Evolutionary conservation across 1,140 invertebrate genomes (phyloP), one percentile per base, ranked within the genome.

Genomic region (Parasteatoda tepidariorum): DNA sequence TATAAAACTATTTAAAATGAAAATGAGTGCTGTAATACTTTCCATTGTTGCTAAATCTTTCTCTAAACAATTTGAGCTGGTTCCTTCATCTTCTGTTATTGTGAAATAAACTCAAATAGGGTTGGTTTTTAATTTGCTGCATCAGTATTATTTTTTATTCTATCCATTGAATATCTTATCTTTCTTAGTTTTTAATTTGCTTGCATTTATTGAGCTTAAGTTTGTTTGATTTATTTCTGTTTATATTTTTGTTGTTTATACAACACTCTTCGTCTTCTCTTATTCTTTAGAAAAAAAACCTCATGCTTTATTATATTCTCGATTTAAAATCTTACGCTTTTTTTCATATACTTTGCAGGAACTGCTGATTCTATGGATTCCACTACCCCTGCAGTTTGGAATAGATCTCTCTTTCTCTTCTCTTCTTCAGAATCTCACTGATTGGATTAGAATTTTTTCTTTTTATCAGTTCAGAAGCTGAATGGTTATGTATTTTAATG

Each of bases 291-390:
- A n/a, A n/a, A n/a, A n/a, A n/a, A n/a, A n/a, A n/a, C 11, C 22
- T 54, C n/a, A 13, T 26, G 55, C n/a, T n/a, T 38, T 28, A 31
- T 82, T 38, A 22, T 74, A 30, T 30, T 26, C 30, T 18, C 26
- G 26, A 33, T 30, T 28, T 24, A 11, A 31, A 41, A 48, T 55
- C 18, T 79, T 28, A 74, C 70, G 55, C 28, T 38, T 81, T 38
- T 31, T 57, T 31, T 57, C 66, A 41, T 82, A 33, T 82, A 22
- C 78, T 71, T 82, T 82, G 67, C 78, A 82, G 78, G 78, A 82
- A 48, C 31, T 30, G 59, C 67, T 71, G 78, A 66, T 13, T 38
- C 15, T 26, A 22, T 30, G 26, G 48, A 57, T 71, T 22, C 73
- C 38, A 71, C 84, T 61, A 62, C 71, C 24, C 24, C 81, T 57